Evolutionary conservation across 2,888 invertebrate genomes (phyloP), one percentile per base, ranked within the genome.

Genomic region (Sarcophaga rosellei): DNA sequence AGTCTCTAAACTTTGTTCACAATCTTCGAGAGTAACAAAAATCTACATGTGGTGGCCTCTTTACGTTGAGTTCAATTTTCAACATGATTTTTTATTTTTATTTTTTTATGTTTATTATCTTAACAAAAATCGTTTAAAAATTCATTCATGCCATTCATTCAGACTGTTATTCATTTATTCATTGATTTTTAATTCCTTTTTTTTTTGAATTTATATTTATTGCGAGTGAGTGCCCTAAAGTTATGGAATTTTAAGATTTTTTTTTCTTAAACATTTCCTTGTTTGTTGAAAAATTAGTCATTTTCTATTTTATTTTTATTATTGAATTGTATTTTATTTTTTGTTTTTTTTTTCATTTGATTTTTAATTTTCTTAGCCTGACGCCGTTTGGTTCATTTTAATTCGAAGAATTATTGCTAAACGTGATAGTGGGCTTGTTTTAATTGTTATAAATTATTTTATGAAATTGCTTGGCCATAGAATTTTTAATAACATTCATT

Each of bases 401-500:
- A 15, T 53, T 53, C 53, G 17, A 15, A 4, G 17, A 53, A 53
- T 15, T 17, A 53, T 53, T 53, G 53, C 17, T 53, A 74, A 86
- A 81, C 75, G 78, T 81, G 86, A 84, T 80, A 62, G 25, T 84
- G 86, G 84, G 81, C 75, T 86, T 81, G 83, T 75, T 81, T 78
- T 81, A 86, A 84, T 86, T 84, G 74, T 65, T 72, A 59, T 73
- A 78, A 81, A 78, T 86, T 84, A 84, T 84, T 84, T 81, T 61
- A 83, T 80, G 66, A 25, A 75, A 81, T 65, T 35, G 35, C 35
- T 35, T 35, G 10, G 35, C 35, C 35, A 35, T 35, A 35, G 35
- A 35, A 35, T 53, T 17, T 53, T 53, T 57, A 59, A 70, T 45
- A 65, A 70, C 47, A 23, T 47, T 15, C 23, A 20, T 66, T 35